Conservation (phyloP, 2,113 vertebrate species). For the Halcyon senegalensis region DNA sequence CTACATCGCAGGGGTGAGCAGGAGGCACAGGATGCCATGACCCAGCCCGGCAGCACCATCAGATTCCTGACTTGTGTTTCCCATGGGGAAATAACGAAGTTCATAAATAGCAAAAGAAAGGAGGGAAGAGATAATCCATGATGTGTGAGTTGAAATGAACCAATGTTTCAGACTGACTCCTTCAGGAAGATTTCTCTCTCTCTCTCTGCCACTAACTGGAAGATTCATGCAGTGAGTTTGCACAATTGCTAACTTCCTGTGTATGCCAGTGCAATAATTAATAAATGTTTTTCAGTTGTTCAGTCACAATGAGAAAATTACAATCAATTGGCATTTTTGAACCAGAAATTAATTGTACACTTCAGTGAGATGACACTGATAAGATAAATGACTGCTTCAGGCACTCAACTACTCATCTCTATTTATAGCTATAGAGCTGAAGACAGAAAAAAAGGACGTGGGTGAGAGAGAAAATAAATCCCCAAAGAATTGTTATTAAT, state of each 20-base stretch:
- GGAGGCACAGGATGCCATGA: neutral
- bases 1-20: neutral
- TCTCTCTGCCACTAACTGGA: neutral
- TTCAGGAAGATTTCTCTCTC: neutral
- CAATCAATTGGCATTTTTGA: neutral
- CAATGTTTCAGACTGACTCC: neutral
- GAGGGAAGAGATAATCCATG: neutral
- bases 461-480: neutral
- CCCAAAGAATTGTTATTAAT: neutral
- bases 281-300: neutral
- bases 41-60: neutral
- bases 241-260: neutral
- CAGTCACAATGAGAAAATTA: neutral
- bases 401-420: neutral
- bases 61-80: neutral
- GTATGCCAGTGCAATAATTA: neutral
- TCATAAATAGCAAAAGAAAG: neutral
- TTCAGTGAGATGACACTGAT: slow-evolving; percentile 6
- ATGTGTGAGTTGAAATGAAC: neutral
- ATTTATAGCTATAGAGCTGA: neutral
- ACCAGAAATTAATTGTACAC: neutral
- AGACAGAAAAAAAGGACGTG: neutral
- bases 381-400: slow-evolving; percentile 5
- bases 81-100: neutral
- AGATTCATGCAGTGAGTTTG: neutral